A percentile compares a stretch with the other conserved stretches of the same genome.
Evolutionary conservation across 1,140 invertebrate genomes (phyloP).

Genomic region (Centruroides vittatus): DNA sequence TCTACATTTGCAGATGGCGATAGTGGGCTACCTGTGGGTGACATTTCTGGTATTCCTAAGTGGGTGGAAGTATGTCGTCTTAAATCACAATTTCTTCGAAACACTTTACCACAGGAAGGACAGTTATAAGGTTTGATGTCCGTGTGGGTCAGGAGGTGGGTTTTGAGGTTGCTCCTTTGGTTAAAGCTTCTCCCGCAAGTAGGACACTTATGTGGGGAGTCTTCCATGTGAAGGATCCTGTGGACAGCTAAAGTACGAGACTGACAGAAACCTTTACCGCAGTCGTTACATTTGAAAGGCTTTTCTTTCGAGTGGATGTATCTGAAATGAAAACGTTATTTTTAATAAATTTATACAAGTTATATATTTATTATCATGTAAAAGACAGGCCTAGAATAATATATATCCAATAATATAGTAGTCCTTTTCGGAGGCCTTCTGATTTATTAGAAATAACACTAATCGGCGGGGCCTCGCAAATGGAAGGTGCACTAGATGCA

Average conservation of each 20-base stretch:
- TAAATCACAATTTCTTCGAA: conserved; percentile 24
- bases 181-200: conserved; percentile 65
- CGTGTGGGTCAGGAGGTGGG: conserved; percentile 80
- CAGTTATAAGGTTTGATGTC: conserved; percentile 67
- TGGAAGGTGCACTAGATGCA: no score
- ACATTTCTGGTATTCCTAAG: conserved; percentile 33
- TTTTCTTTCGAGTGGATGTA: conserved; percentile 97
- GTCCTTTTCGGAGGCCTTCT: no score
- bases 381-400: conserved; percentile 28
- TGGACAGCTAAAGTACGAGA: conserved; percentile 86
- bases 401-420: no score
- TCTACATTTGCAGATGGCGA: conserved; percentile 1
- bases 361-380: background rate
- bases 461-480: no score
- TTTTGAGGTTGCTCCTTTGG: conserved; percentile 78
- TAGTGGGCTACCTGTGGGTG: conserved; percentile 1
- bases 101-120: conserved; percentile 27
- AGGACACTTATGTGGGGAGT: conserved; percentile 74
- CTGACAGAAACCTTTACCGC: conserved; percentile 94
- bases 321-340: conserved; percentile 37
- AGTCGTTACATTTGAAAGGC: conserved; percentile 88
- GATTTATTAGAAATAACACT: no score
- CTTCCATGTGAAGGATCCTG: conserved; percentile 79
- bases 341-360: background rate
- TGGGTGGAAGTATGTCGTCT: conserved; percentile 65